Evolutionary conservation across 2,888 invertebrate species (phyloP), one percentile per base, ranked within the genome.

Genomic region (Macroteleia sp.): DNA sequence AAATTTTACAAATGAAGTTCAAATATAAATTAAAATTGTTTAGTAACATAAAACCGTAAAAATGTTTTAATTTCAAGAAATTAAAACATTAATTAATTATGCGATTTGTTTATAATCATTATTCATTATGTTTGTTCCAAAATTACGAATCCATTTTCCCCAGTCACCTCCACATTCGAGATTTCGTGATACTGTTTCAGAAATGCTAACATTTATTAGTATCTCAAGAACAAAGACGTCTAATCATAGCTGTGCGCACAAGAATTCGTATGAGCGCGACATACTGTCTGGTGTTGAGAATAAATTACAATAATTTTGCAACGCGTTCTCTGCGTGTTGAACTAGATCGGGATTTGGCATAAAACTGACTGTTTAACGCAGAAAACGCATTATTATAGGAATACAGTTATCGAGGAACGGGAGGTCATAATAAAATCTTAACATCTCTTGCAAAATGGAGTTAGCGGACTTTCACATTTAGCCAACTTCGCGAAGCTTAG

Each of bases 381-480:
- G 67, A 71, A 77, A 67, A 54, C 61, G 71, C 71, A 61, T 56
- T 71, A 66, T 77, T 77, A 77, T 48, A 54, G 69, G 59, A 62
- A 54, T 71, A 73, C 71, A 67, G 77, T 67, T 77, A 67, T 73
- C 70, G 64, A 25, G 42, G 61, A 77, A 48, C 73, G 67, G 73
- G 73, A 77, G 76, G 76, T 70, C 76, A 66, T 50, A 77, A 77
- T 77, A 73, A 71, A 77, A 70, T 67, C 71, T 73, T 54, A 73
- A 73, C 77, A 67, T 77, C 71, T 71, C 66, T 50, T 44, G 66
- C 56, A 61, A 67, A 71, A 66, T 46, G 54, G 71, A 52, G 61
- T 59, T 22, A 17, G 67, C 32, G 14, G 71, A 77, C 77, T 77
- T 77, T 77, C 77, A 73, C 77, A 73, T 77, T 77, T 67, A 73